Evolutionary conservation across 1,140 invertebrate genomes (phyloP), one percentile per base, ranked within the genome.

Genomic region (Habropoda laboriosa): DNA sequence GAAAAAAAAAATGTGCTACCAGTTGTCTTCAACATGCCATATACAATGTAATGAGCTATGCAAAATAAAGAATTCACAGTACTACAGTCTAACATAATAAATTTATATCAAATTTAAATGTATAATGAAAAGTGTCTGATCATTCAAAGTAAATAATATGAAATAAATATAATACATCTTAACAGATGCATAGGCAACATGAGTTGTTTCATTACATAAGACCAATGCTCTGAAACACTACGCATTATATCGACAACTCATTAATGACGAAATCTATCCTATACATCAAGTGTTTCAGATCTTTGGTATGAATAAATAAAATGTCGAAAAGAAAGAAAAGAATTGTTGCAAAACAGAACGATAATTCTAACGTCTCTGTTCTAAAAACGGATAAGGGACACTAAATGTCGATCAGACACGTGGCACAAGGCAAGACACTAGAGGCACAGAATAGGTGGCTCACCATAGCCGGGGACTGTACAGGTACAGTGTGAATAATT

Each of bases 391-490:
- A 77, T 49, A 81, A 53, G 38, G 77, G 68, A 86, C 79, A 84
- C 82, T 88, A 89, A 86, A 89, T 80, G 88, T 91, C 83, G 91
- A 86, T 89, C 81, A 90, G 88, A 92, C 82, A 90, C 87, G 87
- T 89, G 90, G 87, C 89, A 91, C 89, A 91, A 91, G 86, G 86
- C 86, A 91, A 91, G 89, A 91, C 88, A 92, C 88, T 91, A 91
- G 88, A 92, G 91, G 91, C 90, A 93, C 91, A 91, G 88, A 88
- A 89, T 85, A 88, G 90, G 89, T 91, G 92, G 92, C 95, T 95
- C 95, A 95, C 95, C 95, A 94, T 94, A 90, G 92, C 91, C 90
- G 91, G 92, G 91, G 89, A 88, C 92, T 92, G 92, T 93, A 93
- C 90, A 92, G 91, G 92, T 92, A 93, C 91, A 92, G 92, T 93